Evolutionary conservation across 2,888 invertebrate genomes (phyloP).

Genomic region (Acanthosepion pharaonis): DNA sequence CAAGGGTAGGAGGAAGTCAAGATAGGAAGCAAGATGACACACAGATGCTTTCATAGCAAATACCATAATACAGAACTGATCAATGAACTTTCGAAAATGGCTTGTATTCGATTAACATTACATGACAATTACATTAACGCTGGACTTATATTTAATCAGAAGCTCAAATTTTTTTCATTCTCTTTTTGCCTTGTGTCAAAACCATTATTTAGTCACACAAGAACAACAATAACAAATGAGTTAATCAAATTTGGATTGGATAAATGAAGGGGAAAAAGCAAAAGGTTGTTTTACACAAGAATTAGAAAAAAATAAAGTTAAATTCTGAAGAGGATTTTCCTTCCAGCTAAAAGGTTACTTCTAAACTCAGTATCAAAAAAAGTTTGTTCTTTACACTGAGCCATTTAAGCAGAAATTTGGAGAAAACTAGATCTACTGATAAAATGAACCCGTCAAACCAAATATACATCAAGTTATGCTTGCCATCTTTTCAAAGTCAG

Average conservation of each 20-base stretch:
- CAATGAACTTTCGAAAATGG: background rate
- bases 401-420: too few relatives aligned
- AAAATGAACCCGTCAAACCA: too few relatives aligned
- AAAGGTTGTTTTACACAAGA: background rate
- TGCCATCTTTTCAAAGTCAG: too few relatives aligned
- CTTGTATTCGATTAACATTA: background rate
- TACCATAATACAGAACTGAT: background rate
- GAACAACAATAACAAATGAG: background rate
- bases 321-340: background rate
- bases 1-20: too few relatives aligned
- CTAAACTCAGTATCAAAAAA: background rate
- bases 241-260: background rate
- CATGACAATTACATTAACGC: background rate
- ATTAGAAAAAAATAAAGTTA: background rate
- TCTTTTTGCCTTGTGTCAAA: slow-evolving; percentile 34
- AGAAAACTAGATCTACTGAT: too few relatives aligned
- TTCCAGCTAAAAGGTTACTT: background rate
- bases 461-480: too few relatives aligned
- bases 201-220: background rate
- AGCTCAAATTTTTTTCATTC: background rate
- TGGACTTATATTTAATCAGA: background rate
- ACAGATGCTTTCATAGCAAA: background rate
- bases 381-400: too few relatives aligned
- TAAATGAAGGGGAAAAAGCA: background rate
- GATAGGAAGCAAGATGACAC: background rate